Conservation (phyloP, 2,888 invertebrate genomes). For the Watsonalla cultraria region DNA sequence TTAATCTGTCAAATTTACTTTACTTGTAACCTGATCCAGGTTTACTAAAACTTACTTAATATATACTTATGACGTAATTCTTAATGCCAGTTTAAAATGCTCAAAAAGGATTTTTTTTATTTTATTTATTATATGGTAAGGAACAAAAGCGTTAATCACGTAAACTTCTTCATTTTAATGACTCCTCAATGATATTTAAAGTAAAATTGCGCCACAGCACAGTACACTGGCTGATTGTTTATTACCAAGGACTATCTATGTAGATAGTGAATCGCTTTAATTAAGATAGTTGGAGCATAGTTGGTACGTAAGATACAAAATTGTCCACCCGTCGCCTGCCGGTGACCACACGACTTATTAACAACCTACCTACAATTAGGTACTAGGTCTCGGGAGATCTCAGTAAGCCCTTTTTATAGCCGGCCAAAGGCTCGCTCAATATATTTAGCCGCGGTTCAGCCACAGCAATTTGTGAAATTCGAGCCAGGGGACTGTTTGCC, state of each 20-base stretch:
- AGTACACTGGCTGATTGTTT: neutral
- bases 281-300: constrained; percentile 9
- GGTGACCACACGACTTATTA: constrained; percentile 19
- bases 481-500: constrained; percentile 31
- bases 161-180: no score
- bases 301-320: constrained; percentile 15
- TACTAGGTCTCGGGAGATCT: constrained; percentile 24
- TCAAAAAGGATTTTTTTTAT: neutral
- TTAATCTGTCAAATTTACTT: neutral
- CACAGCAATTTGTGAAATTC: constrained; percentile 36
- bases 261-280: neutral
- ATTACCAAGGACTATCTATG: neutral
- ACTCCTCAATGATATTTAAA: no score
- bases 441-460: constrained; percentile 27
- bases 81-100: no score
- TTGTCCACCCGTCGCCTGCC: constrained; percentile 10
- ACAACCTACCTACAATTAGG: constrained; percentile 23
- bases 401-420: constrained; percentile 31
- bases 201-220: neutral
- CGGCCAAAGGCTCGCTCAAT: constrained; percentile 28
- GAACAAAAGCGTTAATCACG: no score
- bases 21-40: neutral
- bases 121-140: neutral
- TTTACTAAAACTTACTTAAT: no score
- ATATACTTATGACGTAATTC: no score